Conservation (phyloP, 2,113 vertebrate genomes). For the Riparia riparia region DNA sequence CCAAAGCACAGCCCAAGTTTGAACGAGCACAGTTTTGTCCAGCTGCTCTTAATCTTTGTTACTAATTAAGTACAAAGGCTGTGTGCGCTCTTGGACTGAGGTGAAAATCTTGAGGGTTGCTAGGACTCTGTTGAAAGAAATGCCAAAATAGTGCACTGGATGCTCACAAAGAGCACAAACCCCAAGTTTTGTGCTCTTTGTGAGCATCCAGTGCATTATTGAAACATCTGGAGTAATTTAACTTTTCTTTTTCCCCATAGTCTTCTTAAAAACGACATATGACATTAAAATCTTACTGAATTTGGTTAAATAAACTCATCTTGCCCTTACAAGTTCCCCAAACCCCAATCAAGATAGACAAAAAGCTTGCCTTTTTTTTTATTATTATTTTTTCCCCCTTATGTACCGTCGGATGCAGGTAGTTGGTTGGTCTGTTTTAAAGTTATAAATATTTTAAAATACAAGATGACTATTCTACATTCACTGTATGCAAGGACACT, state of each 20-base stretch:
- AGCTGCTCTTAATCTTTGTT: background rate
- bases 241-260: no score
- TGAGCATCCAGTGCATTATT: no score
- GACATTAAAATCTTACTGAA: no score
- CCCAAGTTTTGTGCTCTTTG: no score
- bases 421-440: background rate
- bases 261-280: no score
- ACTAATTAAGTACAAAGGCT: background rate
- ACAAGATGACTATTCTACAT: background rate
- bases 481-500: background rate
- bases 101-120: background rate
- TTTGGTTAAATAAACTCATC: background rate
- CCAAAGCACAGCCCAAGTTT: background rate
- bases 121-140: background rate
- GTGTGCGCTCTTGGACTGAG: rapidly evolving
- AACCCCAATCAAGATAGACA: background rate
- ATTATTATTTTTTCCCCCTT: rapidly evolving
- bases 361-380: background rate
- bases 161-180: background rate
- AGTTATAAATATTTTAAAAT: background rate
- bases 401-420: background rate
- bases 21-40: background rate
- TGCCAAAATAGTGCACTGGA: background rate
- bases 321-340: background rate
- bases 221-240: no score